Percentiles rank a stretch among this genome's conserved stretches.
Evolutionary conservation across 2,888 invertebrate species (phyloP).

Genomic region (Calephelis perditalis): DNA sequence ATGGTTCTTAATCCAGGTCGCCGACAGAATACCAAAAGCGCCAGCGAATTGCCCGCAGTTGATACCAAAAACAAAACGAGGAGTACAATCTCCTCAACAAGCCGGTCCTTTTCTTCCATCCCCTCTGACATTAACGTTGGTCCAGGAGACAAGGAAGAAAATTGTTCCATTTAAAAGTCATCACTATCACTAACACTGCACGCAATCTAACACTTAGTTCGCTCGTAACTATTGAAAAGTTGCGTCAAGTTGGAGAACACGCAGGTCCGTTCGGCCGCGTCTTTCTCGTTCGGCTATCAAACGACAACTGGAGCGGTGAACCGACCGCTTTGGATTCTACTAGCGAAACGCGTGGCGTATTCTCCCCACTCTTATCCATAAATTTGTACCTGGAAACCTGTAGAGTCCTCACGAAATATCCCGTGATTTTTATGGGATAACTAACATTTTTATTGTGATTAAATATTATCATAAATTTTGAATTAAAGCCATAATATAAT

Average conservation of each 20-base stretch:
- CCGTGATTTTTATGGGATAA: neutral
- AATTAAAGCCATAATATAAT: too few relatives aligned
- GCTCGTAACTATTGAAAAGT: constrained; percentile 61
- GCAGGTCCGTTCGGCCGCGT: constrained; percentile 61
- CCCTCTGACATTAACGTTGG: constrained; percentile 69
- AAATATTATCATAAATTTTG: too few relatives aligned
- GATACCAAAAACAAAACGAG: constrained; percentile 80
- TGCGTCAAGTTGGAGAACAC: constrained; percentile 75
- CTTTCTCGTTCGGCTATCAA: constrained; percentile 67
- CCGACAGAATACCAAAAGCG: constrained; percentile 85
- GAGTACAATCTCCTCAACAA: constrained; percentile 70
- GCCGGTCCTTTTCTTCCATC: constrained; percentile 68
- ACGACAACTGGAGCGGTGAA: constrained; percentile 56
- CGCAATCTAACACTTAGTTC: constrained; percentile 63
- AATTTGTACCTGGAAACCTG: neutral
- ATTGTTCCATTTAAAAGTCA: constrained; percentile 64
- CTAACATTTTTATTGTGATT: too few relatives aligned
- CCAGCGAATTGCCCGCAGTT: constrained; percentile 83
- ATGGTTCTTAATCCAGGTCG: constrained; percentile 86
- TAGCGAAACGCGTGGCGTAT: constrained; percentile 45
- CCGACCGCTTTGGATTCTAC: constrained; percentile 28
- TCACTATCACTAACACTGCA: constrained; percentile 66
- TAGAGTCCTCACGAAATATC: neutral
- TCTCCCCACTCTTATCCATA: constrained; percentile 32
- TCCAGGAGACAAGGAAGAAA: constrained; percentile 63